phyloP scores from a whole-genome alignment of 92 coral and sea anemone genomes.

The Heliopora coerulea region DNA sequence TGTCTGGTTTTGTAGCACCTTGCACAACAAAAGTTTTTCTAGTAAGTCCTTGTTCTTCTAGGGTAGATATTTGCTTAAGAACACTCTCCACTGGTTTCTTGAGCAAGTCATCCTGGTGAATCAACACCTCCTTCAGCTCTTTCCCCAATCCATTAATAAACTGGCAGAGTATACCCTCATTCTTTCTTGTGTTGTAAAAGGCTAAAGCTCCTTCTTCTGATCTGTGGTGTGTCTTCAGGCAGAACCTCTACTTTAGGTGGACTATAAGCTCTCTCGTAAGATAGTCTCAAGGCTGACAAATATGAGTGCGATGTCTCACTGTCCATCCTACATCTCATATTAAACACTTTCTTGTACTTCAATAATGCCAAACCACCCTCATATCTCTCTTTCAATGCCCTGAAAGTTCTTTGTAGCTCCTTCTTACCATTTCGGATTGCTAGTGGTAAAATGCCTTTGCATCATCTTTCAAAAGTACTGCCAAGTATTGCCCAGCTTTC shows the following conservation, averaged over 20 bases:
- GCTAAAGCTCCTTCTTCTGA: conserved; percentile 47
- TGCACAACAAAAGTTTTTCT: conserved; percentile 30
- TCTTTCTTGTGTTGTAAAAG: conserved; percentile 44
- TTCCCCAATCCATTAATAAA: conserved; percentile 49
- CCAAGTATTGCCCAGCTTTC: conserved; percentile 50
- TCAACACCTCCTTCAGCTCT: conserved; percentile 47
- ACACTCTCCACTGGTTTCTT: conserved; percentile 36
- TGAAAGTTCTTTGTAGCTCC: conserved; percentile 47
- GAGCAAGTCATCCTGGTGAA: conserved; percentile 46
- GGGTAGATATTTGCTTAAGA: conserved; percentile 46
- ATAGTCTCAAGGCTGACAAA: conserved; percentile 44
- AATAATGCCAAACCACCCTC: conserved; percentile 59
- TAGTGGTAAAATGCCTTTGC: conserved; percentile 50
- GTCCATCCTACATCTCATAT: conserved; percentile 26
- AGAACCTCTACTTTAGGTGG: conserved; percentile 47
- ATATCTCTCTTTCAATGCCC: conserved; percentile 54
- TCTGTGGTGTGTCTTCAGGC: conserved; percentile 39
- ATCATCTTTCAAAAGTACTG: conserved; percentile 55
- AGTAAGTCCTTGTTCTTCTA: conserved; percentile 36
- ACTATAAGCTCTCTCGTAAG: conserved; percentile 53
- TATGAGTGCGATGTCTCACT: conserved; percentile 55
- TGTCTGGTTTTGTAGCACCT: conserved; percentile 17
- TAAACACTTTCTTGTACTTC: conserved; percentile 51
- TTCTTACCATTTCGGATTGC: conserved; percentile 46
- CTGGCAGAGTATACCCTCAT: conserved; percentile 50